A percentile compares a stretch with the other conserved stretches of the same genome.
These are phyloP conservation scores for Nemotelus pantherinus DNA, from an alignment of 2,888 invertebrate species.

Conservation along the genomic window DNA sequence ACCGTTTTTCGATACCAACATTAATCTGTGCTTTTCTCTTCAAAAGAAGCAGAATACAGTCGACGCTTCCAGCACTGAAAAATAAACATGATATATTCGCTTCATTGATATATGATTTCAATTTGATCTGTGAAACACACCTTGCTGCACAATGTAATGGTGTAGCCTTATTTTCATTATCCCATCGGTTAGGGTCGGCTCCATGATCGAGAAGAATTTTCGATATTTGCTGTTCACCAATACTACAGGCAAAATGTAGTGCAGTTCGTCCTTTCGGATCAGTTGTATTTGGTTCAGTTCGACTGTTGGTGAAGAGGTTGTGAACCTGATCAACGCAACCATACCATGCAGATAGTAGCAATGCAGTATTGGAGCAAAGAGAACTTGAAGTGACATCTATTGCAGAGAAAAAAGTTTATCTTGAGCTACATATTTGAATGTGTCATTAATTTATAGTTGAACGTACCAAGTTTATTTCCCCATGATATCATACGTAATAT, in stretches of 20 bases:
- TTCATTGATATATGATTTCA: neutral
- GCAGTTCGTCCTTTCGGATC: conserved; percentile 77
- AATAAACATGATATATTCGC: conserved; percentile 2
- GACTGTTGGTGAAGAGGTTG: conserved; percentile 58
- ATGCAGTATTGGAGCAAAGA: conserved; percentile 57
- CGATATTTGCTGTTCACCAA: conserved; percentile 77
- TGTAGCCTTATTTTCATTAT: conserved; percentile 74
- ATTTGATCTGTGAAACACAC: conserved; percentile 57
- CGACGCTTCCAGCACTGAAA: conserved; percentile 61
- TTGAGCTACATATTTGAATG: neutral
- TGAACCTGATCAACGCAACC: conserved; percentile 58
- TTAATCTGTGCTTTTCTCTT: conserved; percentile 82
- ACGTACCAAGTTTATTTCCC: conserved; percentile 57
- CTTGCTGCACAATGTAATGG: conserved; percentile 82
- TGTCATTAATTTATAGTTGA: neutral
- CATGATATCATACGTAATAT: conserved; percentile 59
- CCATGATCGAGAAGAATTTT: conserved; percentile 75
- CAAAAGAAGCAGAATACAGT: conserved; percentile 70
- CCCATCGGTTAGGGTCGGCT: conserved; percentile 79
- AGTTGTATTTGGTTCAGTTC: conserved; percentile 70
- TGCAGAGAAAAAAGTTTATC: conserved; percentile 46
- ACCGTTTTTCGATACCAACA: conserved; percentile 74
- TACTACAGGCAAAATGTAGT: conserved; percentile 82
- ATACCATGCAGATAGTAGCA: conserved; percentile 60
- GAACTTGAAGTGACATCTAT: conserved; percentile 53